Percentiles rank a stretch among this genome's conserved stretches.
Evolutionary conservation across 1,140 invertebrate species (phyloP).

Genomic region (Theocolax elegans): DNA sequence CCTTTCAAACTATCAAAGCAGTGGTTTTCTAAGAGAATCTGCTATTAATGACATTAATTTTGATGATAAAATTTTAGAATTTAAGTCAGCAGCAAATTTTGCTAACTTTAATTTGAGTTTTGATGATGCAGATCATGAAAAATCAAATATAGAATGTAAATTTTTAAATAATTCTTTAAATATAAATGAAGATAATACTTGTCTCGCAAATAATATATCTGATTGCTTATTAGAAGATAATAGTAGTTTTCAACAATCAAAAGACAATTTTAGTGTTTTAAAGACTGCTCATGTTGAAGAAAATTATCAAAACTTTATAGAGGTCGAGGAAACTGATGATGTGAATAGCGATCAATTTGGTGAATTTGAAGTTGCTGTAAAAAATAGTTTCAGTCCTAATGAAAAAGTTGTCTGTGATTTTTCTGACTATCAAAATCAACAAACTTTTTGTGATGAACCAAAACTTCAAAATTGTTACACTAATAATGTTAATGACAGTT

Average conservation of each 20-base stretch:
- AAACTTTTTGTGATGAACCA: conserved; percentile 24
- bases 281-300: conserved; percentile 26
- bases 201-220: conserved; percentile 10
- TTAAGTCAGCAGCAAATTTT: conserved; percentile 4
- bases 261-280: conserved; percentile 36
- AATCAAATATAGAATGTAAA: conserved; percentile 46
- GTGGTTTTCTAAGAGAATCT: conserved; percentile 20
- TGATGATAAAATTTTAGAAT: conserved; percentile 15
- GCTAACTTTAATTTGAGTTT: conserved; percentile 30
- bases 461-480: conserved; percentile 21
- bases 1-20: conserved; percentile 32
- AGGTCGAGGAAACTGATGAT: conserved; percentile 2
- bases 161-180: conserved; percentile 43
- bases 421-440: conserved; percentile 29
- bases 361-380: conserved; percentile 6
- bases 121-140: conserved; percentile 30
- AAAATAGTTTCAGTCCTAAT: conserved; percentile 8
- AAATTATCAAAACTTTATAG: background rate
- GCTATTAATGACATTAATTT: conserved; percentile 35
- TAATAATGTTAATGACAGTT: conserved; percentile 14
- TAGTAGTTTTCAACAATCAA: conserved; percentile 42
- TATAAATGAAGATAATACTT: conserved; percentile 6
- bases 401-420: conserved; percentile 39
- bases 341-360: background rate
- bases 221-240: conserved; percentile 16